phyloP scores from a whole-genome alignment of 2,113 vertebrate genomes.

The Ctenodactylus gundi region DNA sequence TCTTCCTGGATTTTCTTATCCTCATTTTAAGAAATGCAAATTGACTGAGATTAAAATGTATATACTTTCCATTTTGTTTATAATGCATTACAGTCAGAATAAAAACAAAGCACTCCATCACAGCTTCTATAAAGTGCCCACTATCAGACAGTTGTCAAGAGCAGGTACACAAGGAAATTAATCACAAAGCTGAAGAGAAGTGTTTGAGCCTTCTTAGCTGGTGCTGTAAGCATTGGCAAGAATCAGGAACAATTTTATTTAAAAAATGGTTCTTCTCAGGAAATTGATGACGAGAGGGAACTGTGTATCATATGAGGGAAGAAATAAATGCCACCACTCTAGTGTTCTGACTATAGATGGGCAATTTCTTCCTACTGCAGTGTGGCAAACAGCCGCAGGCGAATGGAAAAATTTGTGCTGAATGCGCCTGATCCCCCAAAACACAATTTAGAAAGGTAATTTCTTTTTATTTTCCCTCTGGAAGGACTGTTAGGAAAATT shows the following conservation, averaged over 20 bases:
- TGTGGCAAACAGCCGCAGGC: slow-evolving; percentile 27
- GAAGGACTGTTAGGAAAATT: background rate
- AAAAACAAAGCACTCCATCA: slow-evolving; percentile 42
- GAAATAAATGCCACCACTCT: background rate
- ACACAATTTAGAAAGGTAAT: slow-evolving; percentile 24
- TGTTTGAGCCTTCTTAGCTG: slow-evolving; percentile 18
- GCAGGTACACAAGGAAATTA: slow-evolving; percentile 36
- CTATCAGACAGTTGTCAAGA: slow-evolving; percentile 40
- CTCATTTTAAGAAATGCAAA: slow-evolving; percentile 60
- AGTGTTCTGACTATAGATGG: background rate
- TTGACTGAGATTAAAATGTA: background rate
- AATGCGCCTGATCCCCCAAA: background rate
- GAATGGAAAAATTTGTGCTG: slow-evolving; percentile 34
- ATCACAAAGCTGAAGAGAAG: slow-evolving; percentile 31
- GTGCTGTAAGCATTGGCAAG: slow-evolving; percentile 22
- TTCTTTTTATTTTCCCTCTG: slow-evolving; percentile 50
- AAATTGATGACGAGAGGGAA: background rate
- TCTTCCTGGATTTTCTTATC: slow-evolving; percentile 34
- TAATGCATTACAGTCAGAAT: slow-evolving; percentile 32
- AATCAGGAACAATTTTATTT: slow-evolving; percentile 24
- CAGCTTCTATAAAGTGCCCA: slow-evolving; percentile 12
- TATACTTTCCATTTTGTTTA: slow-evolving; percentile 42
- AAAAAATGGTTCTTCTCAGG: slow-evolving; percentile 19
- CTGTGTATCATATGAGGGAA: background rate
- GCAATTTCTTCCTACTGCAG: background rate